Percentiles rank a stretch among this genome's conserved stretches.
These are phyloP conservation scores for Cephus rjabovi DNA, from an alignment of 2,888 invertebrate species.

Conservation along the genomic window DNA sequence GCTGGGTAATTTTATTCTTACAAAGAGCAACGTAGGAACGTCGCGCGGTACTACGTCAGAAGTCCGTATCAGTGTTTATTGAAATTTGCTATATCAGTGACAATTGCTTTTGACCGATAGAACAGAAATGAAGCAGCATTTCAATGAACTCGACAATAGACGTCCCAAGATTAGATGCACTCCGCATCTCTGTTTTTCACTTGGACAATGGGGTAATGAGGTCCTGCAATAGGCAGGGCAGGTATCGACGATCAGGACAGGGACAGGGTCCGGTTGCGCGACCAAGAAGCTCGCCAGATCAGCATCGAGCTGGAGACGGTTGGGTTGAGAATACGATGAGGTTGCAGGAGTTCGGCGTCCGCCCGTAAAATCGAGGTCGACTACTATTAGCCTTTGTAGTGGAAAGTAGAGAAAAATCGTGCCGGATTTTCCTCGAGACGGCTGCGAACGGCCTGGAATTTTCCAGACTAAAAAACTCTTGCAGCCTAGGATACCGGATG, in stretches of 20 bases:
- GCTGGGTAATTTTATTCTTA: not conserved
- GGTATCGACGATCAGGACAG: too few relatives aligned
- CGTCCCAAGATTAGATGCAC: too few relatives aligned
- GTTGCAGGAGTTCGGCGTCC: not conserved
- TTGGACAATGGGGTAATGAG: not conserved
- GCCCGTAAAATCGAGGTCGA: not conserved
- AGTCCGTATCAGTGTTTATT: not conserved
- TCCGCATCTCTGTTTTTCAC: too few relatives aligned
- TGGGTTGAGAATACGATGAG: not conserved
- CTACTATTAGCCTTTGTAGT: not conserved
- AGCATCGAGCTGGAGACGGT: not conserved
- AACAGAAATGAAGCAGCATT: not conserved
- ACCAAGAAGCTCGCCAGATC: not conserved
- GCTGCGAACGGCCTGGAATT: not conserved
- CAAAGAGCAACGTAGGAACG: not conserved
- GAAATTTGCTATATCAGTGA: not conserved
- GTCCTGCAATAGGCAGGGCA: not conserved
- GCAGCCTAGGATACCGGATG: not conserved
- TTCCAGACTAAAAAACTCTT: not conserved
- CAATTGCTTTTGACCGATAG: not conserved
- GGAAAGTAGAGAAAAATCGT: not conserved
- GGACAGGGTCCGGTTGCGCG: not conserved
- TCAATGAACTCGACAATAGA: not conserved
- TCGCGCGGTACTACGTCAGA: not conserved
- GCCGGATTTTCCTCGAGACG: not conserved